Base-by-base conservation (phyloP, 2,888 invertebrate genomes). In the Pantelozetes paolii region DNA sequence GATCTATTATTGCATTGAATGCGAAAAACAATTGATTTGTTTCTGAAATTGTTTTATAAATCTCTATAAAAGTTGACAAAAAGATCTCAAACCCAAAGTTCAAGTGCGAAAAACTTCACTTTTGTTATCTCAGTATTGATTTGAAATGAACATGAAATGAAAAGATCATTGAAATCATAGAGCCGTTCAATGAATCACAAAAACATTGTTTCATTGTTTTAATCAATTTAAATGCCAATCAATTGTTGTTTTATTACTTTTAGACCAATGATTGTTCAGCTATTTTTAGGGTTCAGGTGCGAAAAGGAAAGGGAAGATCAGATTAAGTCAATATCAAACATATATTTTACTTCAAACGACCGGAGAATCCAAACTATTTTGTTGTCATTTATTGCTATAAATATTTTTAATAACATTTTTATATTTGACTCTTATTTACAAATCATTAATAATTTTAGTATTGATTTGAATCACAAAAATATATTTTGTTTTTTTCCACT, bases 51-150 rank as follows among this genome's bases (percentile, higher is more conserved):
- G 36, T n/a, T n/a, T n/a, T n/a, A n/a, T n/a, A n/a, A 36, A 36
- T 36, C 6, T 36, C 6, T 45, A 13, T 45, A 18, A 13, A 15
- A 45, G 5, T 45, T 45, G 45, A 45, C 28, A 57, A 57, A 57
- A 13, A 28, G 18, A 28, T 57, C 15, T 13, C 2, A 54, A 54
- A 54, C 18, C 30, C 57, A 57, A 57, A 57, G 57, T 57, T 57
- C 57, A 57, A 57, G 57, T 57, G 57, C 30, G 11, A 13, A 57
- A 57, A 30, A 57, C 57, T 57, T 57, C 15, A 57, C 57, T 57
- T 23, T 54, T 57, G 28, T 30, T 57, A 57, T 57, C 57, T 13
- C 2, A 13, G 36, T 8, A 36, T 36, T 13, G 45, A 13, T 45
- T 45, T 45, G 11, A 6, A 45, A 45, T 45, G 36, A 5, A 54